Base-by-base conservation (phyloP, 1,140 invertebrate genomes). In the Eubasilissa regina region DNA sequence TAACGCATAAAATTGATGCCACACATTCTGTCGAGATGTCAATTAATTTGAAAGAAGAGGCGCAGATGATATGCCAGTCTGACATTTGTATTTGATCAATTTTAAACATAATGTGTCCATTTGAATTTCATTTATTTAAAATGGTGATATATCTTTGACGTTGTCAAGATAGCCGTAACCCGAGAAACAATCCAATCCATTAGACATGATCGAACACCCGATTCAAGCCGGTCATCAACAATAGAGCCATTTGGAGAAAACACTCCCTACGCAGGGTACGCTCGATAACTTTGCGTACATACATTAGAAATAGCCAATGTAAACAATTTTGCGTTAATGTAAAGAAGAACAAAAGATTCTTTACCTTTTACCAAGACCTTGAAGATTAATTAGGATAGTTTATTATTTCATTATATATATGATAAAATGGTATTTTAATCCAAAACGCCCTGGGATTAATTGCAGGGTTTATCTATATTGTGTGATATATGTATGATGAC, bases 191-290 rank as follows among this genome's bases (percentile, higher is more conserved):
- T 8, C 73, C 73, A 75, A 75, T 60, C 56, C 73, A 35, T 45
- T 35, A 75, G 73, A 75, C 55, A 75, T 60, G 53, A 60, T 75
- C 73, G 53, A 51, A 75, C 44, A 21, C 56, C 73, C 55, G 15
- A 60, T 60, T 55, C 47, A 75, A 75, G 43, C 43, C 15, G 73
- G 47, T 55, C 35, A 35, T 75, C 15, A 45, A 53, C 25, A 53
- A 8, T 73, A 68, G 64, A 45, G 64, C 43, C 64, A 48, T 12
- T 7, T 15, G 43, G 4, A 68, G 53, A 56, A 15, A n/a, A 55
- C 13, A 55, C 17, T 55, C n/a, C n/a, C n/a, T 55, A 15, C 51
- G 17, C 4, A 4, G 13, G 51, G n/a, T 8, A 17, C 8, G 53
- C 15, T n/a, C 4, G 53, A 56, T n/a, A 15, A 7, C 15, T 56